These are phyloP conservation scores for Trematomus loennbergii DNA, from an alignment of 2,113 vertebrate genomes.

Conservation along the genomic window DNA sequence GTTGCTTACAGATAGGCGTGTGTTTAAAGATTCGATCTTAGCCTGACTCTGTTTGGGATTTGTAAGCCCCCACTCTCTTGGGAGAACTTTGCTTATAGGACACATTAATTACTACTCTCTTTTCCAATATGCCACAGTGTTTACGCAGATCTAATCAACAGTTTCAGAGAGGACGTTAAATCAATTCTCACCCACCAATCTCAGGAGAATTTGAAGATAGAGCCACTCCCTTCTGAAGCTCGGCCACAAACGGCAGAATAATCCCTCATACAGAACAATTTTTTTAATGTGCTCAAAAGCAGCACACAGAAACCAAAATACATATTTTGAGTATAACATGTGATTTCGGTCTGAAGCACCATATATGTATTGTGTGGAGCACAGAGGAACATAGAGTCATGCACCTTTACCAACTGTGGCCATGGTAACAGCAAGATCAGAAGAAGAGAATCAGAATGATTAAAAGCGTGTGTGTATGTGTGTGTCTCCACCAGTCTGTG, in stretches of 20 bases:
- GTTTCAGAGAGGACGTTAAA: constrained; percentile 39
- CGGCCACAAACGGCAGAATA: constrained; percentile 18
- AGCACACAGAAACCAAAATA: constrained; percentile 5
- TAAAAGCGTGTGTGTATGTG: constrained; percentile 37
- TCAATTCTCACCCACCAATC: constrained; percentile 43
- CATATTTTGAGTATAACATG: constrained; percentile 4
- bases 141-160: constrained; percentile 64
- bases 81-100: constrained; percentile 57
- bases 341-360: constrained; percentile 26
- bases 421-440: constrained; percentile 80
- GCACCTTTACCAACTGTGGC: constrained; percentile 78
- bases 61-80: constrained; percentile 32
- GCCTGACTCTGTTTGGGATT: constrained; percentile 14
- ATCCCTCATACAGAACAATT: neutral
- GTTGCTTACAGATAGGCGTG: neutral
- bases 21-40: constrained; percentile 18
- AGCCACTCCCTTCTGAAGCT: constrained; percentile 59
- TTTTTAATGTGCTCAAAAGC: neutral
- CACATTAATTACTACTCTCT: constrained; percentile 67
- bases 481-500: constrained; percentile 20
- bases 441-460: constrained; percentile 69
- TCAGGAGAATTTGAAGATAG: constrained; percentile 53
- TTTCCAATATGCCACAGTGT: constrained; percentile 56
- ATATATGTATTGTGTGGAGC: constrained; percentile 52
- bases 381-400: constrained; percentile 63